Conservation (phyloP, 2,113 vertebrate genomes). For the Antechinus flavipes region DNA sequence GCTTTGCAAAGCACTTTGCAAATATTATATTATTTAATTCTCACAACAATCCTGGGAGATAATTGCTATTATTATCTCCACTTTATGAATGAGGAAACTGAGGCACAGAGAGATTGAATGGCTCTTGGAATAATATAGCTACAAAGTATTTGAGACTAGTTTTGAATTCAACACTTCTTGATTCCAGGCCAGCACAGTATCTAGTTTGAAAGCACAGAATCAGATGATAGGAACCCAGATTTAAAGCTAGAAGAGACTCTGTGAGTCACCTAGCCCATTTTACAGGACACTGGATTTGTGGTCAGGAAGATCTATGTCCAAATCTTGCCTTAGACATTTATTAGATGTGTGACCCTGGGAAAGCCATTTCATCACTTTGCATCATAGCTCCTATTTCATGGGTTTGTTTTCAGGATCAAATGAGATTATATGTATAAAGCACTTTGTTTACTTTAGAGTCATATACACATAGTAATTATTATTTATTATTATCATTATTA, state of each 20-base stretch:
- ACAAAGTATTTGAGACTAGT: neutral
- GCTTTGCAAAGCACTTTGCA: neutral
- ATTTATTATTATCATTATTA: neutral
- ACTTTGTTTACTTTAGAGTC: neutral
- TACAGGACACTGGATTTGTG: neutral
- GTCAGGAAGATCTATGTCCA: neutral
- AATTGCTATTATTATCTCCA: neutral
- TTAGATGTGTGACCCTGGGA: neutral
- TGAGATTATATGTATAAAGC: neutral
- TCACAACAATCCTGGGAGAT: neutral
- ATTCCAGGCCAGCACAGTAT: neutral
- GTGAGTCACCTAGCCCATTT: neutral
- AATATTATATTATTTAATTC: neutral
- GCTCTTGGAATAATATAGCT: neutral
- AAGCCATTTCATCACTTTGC: neutral
- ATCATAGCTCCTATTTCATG: neutral
- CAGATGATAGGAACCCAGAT: neutral
- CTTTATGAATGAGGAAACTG: neutral
- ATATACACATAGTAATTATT: neutral
- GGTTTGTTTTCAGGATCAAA: neutral
- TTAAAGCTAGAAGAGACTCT: neutral
- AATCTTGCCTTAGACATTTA: neutral
- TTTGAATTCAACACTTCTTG: neutral
- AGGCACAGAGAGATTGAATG: neutral
- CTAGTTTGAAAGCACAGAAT: neutral